phyloP scores from a whole-genome alignment of 2,113 vertebrate genomes.

The Microtus richardsoni region DNA sequence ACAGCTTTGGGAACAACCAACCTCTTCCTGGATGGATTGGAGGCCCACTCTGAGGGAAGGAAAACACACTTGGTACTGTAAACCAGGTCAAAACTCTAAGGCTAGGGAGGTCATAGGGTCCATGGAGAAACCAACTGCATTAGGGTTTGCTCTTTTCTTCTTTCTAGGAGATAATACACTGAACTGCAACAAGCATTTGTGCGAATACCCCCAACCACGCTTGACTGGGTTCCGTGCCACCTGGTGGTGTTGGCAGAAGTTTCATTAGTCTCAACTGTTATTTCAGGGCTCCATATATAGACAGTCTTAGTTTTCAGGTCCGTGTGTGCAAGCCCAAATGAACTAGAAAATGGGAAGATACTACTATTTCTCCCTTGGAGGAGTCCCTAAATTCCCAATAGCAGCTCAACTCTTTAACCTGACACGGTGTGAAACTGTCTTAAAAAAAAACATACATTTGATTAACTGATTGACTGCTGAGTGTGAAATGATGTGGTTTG shows the following conservation, averaged over 20 bases:
- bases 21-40: background rate
- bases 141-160: background rate
- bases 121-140: background rate
- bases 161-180: background rate
- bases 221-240: background rate
- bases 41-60: no score
- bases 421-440: background rate
- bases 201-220: background rate
- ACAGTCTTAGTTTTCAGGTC: background rate
- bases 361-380: background rate
- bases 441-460: background rate
- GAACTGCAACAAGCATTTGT: background rate
- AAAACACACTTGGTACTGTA: background rate
- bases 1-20: background rate
- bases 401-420: background rate
- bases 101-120: background rate
- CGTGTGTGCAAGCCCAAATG: background rate
- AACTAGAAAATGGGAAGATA: background rate
- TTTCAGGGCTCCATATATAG: background rate
- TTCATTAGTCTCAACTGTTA: background rate
- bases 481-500: background rate
- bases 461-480: background rate
- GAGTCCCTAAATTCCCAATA: background rate
- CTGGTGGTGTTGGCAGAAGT: background rate
- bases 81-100: background rate